These are phyloP conservation scores for Oryzias melastigma DNA, from an alignment of 2,113 vertebrate species.

Conservation along the genomic window DNA sequence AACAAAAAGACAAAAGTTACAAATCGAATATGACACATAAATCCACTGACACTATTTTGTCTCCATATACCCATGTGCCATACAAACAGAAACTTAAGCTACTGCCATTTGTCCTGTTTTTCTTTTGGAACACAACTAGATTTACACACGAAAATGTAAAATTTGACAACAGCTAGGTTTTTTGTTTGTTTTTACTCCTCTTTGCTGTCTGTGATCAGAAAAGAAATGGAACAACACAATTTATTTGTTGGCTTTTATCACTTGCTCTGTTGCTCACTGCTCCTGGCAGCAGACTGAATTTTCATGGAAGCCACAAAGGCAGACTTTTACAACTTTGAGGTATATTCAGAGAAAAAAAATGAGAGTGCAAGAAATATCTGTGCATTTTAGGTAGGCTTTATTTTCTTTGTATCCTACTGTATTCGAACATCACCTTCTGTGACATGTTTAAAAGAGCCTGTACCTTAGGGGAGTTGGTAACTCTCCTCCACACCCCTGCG, in stretches of 20 bases:
- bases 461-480: conserved; percentile 22
- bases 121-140: neutral
- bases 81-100: neutral
- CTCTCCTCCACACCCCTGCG: conserved; percentile 15
- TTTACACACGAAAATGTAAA: conserved; percentile 40
- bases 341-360: conserved; percentile 37
- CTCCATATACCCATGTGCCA: no score
- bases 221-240: conserved; percentile 64
- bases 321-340: conserved; percentile 64
- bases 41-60: no score
- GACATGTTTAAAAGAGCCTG: conserved; percentile 42
- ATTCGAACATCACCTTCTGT: conserved; percentile 29
- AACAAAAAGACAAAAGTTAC: no score
- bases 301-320: conserved; percentile 51
- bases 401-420: conserved; percentile 39
- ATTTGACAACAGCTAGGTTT: conserved; percentile 47
- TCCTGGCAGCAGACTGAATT: conserved; percentile 51
- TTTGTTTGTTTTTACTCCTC: conserved; percentile 66
- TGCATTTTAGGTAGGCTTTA: conserved; percentile 46
- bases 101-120: conserved; percentile 9
- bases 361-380: neutral
- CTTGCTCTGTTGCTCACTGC: conserved; percentile 45
- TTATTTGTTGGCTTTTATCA: conserved; percentile 72
- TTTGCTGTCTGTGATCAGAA: conserved; percentile 57
- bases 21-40: no score